These are phyloP conservation scores for cat (Felis catus) DNA, from an alignment of 2,113 vertebrate species.

Conservation along the genomic window F.catus_Fca126_mat1.0 CM031418.1:127180501-127181000, in stretches of 20 bases:
- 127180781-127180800: not conserved
- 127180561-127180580: not conserved
- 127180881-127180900: not conserved
- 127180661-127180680: not conserved
- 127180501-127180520: not conserved
- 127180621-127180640: not conserved
- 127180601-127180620: not conserved
- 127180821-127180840: not conserved
- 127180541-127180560: not conserved
- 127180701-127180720: not conserved
- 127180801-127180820: not conserved
- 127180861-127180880: not conserved
- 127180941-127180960: not conserved
- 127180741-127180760: not conserved
- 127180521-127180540: not conserved
- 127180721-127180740: not conserved
- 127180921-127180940: not conserved
- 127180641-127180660: not conserved
- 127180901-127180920: not conserved
- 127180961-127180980: not conserved
- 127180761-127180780: not conserved
- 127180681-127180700: not conserved
- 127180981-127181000: not conserved
- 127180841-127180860: not conserved
- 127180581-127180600: not conserved